A percentile compares a stretch with the other conserved stretches of the same genome.
Conservation (phyloP, 2,113 vertebrate species). For the Trogon melanurus region DNA sequence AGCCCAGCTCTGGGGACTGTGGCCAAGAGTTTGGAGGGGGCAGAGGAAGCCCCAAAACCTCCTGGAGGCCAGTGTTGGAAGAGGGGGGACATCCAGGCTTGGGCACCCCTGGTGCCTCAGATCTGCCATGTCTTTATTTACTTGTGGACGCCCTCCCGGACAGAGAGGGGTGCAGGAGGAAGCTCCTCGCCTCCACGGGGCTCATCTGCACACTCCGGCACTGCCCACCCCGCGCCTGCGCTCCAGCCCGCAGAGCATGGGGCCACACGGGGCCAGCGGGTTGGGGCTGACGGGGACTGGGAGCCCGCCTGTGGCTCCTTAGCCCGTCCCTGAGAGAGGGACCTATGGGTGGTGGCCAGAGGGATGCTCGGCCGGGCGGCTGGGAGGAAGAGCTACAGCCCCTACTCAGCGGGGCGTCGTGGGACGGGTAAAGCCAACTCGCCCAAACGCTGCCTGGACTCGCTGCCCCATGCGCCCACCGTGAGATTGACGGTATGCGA, state of each 20-base stretch:
- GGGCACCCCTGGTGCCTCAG: rapidly evolving
- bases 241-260: not conserved
- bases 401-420: slow-evolving; percentile 71
- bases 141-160: not conserved
- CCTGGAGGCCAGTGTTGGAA: not conserved
- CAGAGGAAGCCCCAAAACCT: not conserved
- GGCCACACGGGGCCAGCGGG: not conserved
- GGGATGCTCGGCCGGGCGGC: slow-evolving; percentile 54
- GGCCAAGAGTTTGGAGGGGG: not conserved
- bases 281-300: not conserved
- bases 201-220: not conserved
- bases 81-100: rapidly evolving
- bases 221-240: slow-evolving; percentile 41
- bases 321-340: not conserved
- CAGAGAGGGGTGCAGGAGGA: not conserved
- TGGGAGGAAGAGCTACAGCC: slow-evolving; percentile 81
- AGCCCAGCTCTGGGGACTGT: too few relatives aligned
- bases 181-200: not conserved
- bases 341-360: not conserved
- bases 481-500: slow-evolving; percentile 81
- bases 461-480: slow-evolving; percentile 68
- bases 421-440: slow-evolving; percentile 61
- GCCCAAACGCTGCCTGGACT: slow-evolving; percentile 72
- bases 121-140: not conserved
- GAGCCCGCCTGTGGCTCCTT: not conserved